Percentiles rank a stretch among this genome's conserved stretches.
These are phyloP conservation scores for Mustela erminea DNA, from an alignment of 2,797 vertebrate genomes.

Conservation along the genomic window DNA sequence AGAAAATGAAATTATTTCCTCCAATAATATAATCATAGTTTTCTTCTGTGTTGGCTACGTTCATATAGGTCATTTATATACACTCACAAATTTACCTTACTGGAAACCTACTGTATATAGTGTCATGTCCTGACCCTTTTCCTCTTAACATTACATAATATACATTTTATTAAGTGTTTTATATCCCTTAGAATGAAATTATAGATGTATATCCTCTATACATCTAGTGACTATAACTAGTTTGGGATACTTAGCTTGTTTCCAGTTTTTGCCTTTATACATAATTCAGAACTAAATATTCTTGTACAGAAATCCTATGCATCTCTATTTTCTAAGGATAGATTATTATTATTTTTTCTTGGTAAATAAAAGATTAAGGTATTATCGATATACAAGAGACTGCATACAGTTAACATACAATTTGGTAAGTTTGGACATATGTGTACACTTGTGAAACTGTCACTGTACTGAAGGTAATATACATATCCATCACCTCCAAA, in stretches of 20 bases:
- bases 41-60: neutral
- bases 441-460: neutral
- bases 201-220: neutral
- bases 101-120: neutral
- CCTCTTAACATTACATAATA: neutral
- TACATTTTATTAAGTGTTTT: slow-evolving; percentile 16
- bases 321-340: slow-evolving; percentile 9
- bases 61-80: neutral
- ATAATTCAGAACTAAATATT: slow-evolving; percentile 10
- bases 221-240: neutral
- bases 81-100: neutral
- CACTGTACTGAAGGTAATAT: neutral
- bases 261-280: slow-evolving; percentile 48
- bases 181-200: neutral
- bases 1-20: slow-evolving; percentile 52
- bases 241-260: neutral
- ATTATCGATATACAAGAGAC: neutral
- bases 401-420: neutral
- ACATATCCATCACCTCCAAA: neutral
- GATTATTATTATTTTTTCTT: neutral
- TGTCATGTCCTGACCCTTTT: neutral
- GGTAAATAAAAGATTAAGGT: neutral
- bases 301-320: neutral
- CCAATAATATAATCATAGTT: neutral
- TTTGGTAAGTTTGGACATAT: neutral